Percentiles rank a stretch among this genome's conserved stretches.
Conservation (phyloP, 2,113 vertebrate genomes). For the Malurus melanocephalus region DNA sequence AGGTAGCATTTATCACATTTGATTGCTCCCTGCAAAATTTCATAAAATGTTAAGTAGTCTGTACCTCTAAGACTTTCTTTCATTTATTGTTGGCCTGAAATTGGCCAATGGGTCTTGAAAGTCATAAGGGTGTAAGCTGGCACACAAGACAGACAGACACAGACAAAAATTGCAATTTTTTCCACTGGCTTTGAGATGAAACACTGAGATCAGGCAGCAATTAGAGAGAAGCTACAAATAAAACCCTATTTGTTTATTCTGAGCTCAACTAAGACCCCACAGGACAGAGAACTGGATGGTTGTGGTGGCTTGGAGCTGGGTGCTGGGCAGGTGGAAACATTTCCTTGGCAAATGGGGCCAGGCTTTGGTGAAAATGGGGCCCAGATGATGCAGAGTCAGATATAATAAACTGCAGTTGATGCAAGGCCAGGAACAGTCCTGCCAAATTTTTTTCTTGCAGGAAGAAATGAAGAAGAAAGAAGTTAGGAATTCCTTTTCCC, state of each 20-base stretch:
- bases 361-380: not conserved
- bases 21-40: not conserved
- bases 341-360: not conserved
- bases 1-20: not conserved
- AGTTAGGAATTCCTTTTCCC: not conserved
- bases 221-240: not conserved
- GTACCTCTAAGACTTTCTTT: not conserved
- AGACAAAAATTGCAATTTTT: not conserved
- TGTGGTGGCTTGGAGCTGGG: not conserved
- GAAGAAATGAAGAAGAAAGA: not conserved
- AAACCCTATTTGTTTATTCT: not conserved
- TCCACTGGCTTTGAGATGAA: not conserved
- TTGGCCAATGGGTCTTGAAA: not conserved
- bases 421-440: fast-evolving
- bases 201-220: not conserved
- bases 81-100: not conserved
- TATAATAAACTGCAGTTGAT: not conserved
- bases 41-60: not conserved
- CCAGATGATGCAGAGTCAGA: not conserved
- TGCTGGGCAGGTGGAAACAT: not conserved
- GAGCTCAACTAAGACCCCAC: not conserved
- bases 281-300: not conserved
- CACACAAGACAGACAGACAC: not conserved
- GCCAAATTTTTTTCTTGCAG: not conserved
- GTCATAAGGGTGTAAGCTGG: not conserved